These are phyloP conservation scores for Poliocrania exsul DNA, from an alignment of 2,797 vertebrate genomes.

Conservation along the genomic window DNA sequence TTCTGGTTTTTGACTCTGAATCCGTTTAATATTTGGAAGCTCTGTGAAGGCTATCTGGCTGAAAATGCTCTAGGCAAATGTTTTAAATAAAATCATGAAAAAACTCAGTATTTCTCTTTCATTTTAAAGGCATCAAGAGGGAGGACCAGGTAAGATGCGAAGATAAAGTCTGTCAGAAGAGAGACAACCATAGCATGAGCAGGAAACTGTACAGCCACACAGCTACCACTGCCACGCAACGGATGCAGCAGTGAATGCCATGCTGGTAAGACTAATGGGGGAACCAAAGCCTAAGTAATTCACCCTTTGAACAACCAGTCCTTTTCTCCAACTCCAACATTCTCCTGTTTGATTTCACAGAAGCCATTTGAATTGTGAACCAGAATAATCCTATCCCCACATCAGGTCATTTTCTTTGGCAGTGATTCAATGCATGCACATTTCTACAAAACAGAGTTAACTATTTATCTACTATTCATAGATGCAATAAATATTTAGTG, in stretches of 20 bases:
- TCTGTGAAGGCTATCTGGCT: not conserved
- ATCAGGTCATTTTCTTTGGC: not conserved
- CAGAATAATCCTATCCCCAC: not conserved
- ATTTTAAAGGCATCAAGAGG: not conserved
- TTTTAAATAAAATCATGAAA: not conserved
- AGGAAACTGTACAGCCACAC: not conserved
- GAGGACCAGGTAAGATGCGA: not conserved
- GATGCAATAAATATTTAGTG: constrained; percentile 40
- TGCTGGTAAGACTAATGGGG: fast-evolving
- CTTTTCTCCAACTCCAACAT: not conserved
- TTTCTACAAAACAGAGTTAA: constrained; percentile 16
- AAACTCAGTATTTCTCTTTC: not conserved
- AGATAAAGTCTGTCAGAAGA: not conserved
- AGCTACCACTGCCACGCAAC: not conserved
- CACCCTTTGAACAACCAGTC: not conserved
- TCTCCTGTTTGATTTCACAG: not conserved
- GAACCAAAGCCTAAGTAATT: not conserved
- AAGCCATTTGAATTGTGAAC: not conserved
- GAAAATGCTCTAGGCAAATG: not conserved
- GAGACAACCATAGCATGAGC: not conserved
- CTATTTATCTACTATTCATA: constrained; percentile 16
- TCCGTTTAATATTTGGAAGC: not conserved
- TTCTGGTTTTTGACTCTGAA: not conserved
- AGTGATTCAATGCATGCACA: not conserved
- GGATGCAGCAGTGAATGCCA: not conserved